Evolutionary conservation across 1,140 invertebrate species (phyloP).

Genomic region (Uloborus diversus): DNA sequence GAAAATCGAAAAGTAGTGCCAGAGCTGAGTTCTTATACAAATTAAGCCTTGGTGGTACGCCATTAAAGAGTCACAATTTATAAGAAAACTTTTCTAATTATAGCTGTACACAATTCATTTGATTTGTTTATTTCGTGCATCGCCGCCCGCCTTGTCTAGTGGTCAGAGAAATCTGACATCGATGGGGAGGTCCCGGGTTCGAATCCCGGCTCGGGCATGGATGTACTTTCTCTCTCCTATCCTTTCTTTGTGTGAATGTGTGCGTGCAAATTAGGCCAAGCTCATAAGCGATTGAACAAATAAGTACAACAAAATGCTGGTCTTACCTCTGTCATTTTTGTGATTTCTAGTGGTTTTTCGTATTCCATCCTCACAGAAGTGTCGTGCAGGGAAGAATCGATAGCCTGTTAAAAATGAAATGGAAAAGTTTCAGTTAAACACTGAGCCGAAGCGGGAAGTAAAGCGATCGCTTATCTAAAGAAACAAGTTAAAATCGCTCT

Average conservation of each 20-base stretch:
- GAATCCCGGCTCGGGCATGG: too few species aligned
- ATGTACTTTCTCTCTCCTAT: too few species aligned
- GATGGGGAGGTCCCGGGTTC: too few species aligned
- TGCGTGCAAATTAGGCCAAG: neutral
- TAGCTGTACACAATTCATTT: too few species aligned
- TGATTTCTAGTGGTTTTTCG: slow-evolving; percentile 6
- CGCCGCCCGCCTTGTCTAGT: too few species aligned
- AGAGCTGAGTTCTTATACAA: too few species aligned
- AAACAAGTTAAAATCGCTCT: neutral
- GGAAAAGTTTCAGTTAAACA: neutral
- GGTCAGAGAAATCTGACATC: too few species aligned
- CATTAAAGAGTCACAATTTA: too few species aligned
- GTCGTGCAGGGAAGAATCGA: slow-evolving; percentile 26
- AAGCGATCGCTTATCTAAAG: neutral
- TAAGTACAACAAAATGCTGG: neutral
- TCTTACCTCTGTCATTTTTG: slow-evolving; percentile 28
- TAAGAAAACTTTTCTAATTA: too few species aligned
- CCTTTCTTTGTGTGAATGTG: too few species aligned
- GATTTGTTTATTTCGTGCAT: too few species aligned
- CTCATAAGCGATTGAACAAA: neutral
- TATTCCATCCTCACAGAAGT: neutral
- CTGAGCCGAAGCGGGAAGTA: neutral
- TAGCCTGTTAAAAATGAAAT: neutral
- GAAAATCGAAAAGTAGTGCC: too few species aligned
- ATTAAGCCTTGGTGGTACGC: neutral